Base-by-base conservation (phyloP, 2,888 invertebrate genomes). In the Megalurothrips usitatus region DNA sequence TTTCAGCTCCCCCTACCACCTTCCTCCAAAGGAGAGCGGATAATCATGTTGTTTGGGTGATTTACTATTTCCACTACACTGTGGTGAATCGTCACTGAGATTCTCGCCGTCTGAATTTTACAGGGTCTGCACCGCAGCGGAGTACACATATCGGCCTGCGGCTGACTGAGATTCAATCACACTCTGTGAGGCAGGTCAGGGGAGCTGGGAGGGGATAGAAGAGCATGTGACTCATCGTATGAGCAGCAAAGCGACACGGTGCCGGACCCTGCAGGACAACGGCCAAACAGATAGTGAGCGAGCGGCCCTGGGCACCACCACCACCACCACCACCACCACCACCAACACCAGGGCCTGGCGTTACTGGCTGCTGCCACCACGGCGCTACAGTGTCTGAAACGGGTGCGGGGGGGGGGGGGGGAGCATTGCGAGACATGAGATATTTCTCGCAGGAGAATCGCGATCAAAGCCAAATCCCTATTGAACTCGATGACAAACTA, bases 401-500 rank as follows among this genome's bases (percentile, higher is more conserved):
- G 34, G 6, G 34, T 4, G 34, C 11, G 63, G 19, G 14, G 3
- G 63, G n/a, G n/a, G 63, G 3, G 19, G 10, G 63, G 68, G n/a
- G 26, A 26, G 68, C 68, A 75, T 75, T 75, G 68, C 68, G 68
- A 75, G 68, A 75, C 68, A 75, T 75, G 68, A 75, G 68, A 75
- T 75, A 75, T 75, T 75, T 75, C 68, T 75, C 68, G 23, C 68
- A 23, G 68, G 68, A 75, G 68, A 75, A 23, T 75, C 68, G 68
- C 68, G 26, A 75, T 75, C 68, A 75, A 75, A 75, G 68, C 68
- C 68, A 75, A 75, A 75, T 75, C 68, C 68, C 68, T 26, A 75
- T 75, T 75, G 68, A 75, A 75, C 68, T 75, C 23, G 68, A 75
- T 75, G 68, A 75, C 68, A 75, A 75, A 75, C 68, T 75, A 75